phyloP scores from a whole-genome alignment of 2,113 vertebrate species.

The Aix galericulata region DNA sequence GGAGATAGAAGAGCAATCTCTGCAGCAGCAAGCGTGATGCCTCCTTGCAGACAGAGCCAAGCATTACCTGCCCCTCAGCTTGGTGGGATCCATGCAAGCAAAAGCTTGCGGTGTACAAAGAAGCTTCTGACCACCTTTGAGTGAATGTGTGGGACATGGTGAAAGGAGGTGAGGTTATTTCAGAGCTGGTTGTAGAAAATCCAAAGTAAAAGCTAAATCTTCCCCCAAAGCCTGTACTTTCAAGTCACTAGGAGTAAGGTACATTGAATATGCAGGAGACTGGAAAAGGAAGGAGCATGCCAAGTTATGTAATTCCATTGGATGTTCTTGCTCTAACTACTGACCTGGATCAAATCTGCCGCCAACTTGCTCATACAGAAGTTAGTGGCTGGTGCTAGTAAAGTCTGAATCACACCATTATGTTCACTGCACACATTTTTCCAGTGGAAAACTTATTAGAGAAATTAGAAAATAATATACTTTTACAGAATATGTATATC shows the following conservation, averaged over 20 bases:
- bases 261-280: neutral
- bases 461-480: neutral
- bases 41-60: neutral
- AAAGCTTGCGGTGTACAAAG: neutral
- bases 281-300: conserved; percentile 6
- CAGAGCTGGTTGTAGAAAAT: neutral
- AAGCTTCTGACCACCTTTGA: neutral
- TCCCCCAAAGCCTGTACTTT: neutral
- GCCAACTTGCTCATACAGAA: neutral
- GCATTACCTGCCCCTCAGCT: neutral
- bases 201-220: neutral
- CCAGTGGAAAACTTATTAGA: neutral
- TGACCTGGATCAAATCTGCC: conserved; percentile 48
- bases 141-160: neutral
- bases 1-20: neutral
- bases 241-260: neutral
- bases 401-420: neutral
- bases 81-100: rapidly evolving
- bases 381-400: neutral
- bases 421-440: neutral
- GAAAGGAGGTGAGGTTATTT: neutral
- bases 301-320: conserved; percentile 39
- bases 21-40: rapidly evolving
- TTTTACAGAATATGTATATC: neutral
- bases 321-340: conserved; percentile 11